Conservation (phyloP, 2,113 vertebrate genomes). For the Corydoras maculifer region DNA sequence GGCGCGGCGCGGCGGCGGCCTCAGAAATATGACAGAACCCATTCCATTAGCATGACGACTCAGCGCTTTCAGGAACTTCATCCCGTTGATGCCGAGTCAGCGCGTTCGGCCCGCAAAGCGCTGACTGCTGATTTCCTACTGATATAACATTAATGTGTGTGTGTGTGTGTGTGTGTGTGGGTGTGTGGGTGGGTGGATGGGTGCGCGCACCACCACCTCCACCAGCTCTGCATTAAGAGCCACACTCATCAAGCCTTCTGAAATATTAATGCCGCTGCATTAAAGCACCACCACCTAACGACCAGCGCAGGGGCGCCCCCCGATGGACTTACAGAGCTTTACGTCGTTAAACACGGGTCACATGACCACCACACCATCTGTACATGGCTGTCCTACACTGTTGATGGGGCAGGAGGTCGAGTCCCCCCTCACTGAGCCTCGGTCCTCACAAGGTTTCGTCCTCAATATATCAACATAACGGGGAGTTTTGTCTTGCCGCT, state of each 20-base stretch:
- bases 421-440: too few relatives aligned
- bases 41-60: slow-evolving; percentile 44
- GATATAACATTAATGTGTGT: slow-evolving; percentile 38
- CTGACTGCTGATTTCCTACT: slow-evolving; percentile 20
- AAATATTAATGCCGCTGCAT: slow-evolving; percentile 42
- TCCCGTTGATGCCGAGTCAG: slow-evolving; percentile 42
- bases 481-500: too few relatives aligned
- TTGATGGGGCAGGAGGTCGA: too few relatives aligned
- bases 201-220: not conserved
- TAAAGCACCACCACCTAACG: slow-evolving; percentile 25
- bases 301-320: not conserved
- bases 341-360: too few relatives aligned
- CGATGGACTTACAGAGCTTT: too few relatives aligned
- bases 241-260: slow-evolving; percentile 42
- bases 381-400: too few relatives aligned
- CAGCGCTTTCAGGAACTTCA: slow-evolving; percentile 36
- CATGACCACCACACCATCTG: too few relatives aligned
- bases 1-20: not conserved
- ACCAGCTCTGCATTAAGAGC: slow-evolving; percentile 34
- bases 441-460: too few relatives aligned
- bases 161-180: slow-evolving; percentile 14
- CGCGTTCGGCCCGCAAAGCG: slow-evolving; percentile 28
- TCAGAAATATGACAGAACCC: slow-evolving; percentile 24
- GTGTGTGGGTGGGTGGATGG: not conserved
- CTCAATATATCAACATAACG: too few relatives aligned